Base-by-base conservation (phyloP, 2,888 invertebrate species). In the Rhogogaster chlorosoma region DNA sequence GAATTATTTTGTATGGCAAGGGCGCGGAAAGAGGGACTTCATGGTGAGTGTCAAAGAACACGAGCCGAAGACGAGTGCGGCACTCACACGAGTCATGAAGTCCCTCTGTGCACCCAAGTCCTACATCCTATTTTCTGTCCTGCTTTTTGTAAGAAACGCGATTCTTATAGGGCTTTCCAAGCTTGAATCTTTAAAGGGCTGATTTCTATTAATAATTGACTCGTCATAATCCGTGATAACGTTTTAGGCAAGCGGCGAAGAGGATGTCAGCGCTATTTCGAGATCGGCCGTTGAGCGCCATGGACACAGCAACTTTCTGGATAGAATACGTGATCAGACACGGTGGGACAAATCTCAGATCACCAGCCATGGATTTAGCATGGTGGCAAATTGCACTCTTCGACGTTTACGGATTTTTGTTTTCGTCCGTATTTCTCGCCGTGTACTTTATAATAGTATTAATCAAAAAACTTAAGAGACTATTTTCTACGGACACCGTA, bases 181-280 rank as follows among this genome's bases (percentile, higher is more conserved):
- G n/a, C n/a, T 15, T 29, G 2, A 0, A 29, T 29, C 1, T 29
- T 15, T 7, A 61, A 22, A 9, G 10, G 26, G 26, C 61, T 32
- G 29, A 22, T 71, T 38, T 12, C 1, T 22, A 22, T 10, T 4
- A 15, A 29, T 26, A 32, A 12, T 10, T 0, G 38, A 22, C 22
- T 22, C 38, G 42, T 38, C 0, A 29, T 49, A 12, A 77, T n/a
- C 29, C 26, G 26, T 26, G 18, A 32, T 29, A 26, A 3, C 53
- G 36, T 49, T 75, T 45, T 38, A 90, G 90, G 71, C 45, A 89
- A 77, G 77, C 85, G 18, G 88, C 87, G 12, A 82, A 22, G 29
- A 85, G 18, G 18, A 32, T 82, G 1, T 71, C 82, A 12, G 42
- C 22, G n/a, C n/a, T 18, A 70, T 84, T 84, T 61, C 84, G 84